Percentiles rank a stretch among this genome's conserved stretches.
Conservation (phyloP, 2,113 vertebrate species). For the Lophura nycthemera region DNA sequence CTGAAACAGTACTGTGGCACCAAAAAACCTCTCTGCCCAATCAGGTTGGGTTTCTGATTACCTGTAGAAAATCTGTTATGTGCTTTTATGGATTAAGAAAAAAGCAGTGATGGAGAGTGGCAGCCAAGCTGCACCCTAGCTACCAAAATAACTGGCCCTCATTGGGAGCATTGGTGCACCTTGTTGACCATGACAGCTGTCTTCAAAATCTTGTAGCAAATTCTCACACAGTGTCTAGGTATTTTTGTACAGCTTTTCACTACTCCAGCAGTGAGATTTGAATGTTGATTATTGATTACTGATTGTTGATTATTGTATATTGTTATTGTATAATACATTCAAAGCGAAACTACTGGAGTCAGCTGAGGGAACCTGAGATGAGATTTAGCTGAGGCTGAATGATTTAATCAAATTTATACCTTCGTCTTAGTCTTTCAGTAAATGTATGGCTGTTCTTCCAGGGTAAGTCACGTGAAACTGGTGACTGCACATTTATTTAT, state of each 20-base stretch:
- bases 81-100: not conserved
- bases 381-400: not conserved
- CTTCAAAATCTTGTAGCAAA: not conserved
- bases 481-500: not conserved
- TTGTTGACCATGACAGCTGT: not conserved
- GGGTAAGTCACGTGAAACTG: constrained; percentile 38
- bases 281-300: constrained; percentile 1
- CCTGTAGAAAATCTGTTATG: rapidly evolving
- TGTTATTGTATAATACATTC: not conserved
- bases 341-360: constrained; percentile 33
- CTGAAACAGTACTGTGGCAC: not conserved
- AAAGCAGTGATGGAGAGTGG: not conserved
- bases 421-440: not conserved
- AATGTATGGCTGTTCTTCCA: not conserved
- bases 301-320: too few relatives aligned
- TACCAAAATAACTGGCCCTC: not conserved
- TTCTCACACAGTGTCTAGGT: not conserved
- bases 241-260: not conserved
- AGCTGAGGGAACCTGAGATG: not conserved
- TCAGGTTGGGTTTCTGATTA: not conserved
- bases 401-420: constrained; percentile 22
- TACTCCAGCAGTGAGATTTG: constrained; percentile 1
- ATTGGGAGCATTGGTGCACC: not conserved
- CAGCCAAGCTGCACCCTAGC: not conserved
- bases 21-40: not conserved